phyloP scores from a whole-genome alignment of 2,797 vertebrate genomes.

The Sebastolobus alascanus region DNA sequence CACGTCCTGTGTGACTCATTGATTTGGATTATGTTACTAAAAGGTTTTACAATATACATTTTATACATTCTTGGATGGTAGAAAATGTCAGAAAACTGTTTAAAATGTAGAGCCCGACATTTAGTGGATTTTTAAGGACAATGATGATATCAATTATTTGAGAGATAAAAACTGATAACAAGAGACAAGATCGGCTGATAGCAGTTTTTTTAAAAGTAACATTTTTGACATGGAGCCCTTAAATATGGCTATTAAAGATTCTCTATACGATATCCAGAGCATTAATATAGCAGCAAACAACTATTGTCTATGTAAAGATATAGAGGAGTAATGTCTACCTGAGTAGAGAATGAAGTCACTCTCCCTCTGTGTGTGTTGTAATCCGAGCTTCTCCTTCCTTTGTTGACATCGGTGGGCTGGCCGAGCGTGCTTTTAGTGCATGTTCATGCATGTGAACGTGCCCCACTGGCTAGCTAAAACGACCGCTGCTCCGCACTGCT shows the following conservation, averaged over 20 bases:
- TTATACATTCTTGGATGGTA: background rate
- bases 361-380: background rate
- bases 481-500: background rate
- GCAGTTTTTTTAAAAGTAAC: background rate
- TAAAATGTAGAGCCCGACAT: background rate
- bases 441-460: no score
- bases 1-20: conserved; percentile 29
- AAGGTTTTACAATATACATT: conserved; percentile 3
- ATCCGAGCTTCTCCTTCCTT: background rate
- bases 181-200: background rate
- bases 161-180: background rate
- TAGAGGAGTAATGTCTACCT: background rate
- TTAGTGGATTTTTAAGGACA: background rate
- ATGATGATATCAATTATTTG: background rate
- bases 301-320: no score
- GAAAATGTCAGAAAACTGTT: background rate
- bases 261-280: background rate
- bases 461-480: background rate
- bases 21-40: conserved; percentile 30
- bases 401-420: background rate
- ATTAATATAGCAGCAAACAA: background rate
- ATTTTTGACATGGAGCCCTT: background rate
- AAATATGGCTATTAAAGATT: no score
- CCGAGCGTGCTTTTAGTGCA: no score
- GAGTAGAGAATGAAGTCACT: background rate